Percentiles rank a stretch among this genome's conserved stretches.
Conservation (phyloP, 2,888 invertebrate genomes). For the Apamea crenata region DNA sequence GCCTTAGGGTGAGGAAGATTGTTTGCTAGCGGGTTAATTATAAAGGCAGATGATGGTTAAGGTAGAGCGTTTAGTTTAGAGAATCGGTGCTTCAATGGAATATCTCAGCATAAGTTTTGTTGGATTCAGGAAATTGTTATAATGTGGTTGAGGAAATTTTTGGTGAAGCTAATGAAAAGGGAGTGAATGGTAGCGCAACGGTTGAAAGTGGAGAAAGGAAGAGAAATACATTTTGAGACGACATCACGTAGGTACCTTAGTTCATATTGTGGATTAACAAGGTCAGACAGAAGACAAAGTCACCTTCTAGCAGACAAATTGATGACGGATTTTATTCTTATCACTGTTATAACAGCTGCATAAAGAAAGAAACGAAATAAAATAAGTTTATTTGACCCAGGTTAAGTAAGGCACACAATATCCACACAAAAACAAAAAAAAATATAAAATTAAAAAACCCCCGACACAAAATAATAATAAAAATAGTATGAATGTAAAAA, state of each 20-base stretch:
- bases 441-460: too few relatives aligned
- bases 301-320: background rate
- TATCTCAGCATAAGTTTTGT: background rate
- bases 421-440: too few relatives aligned
- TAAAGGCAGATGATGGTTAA: constrained; percentile 21
- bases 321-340: too few relatives aligned
- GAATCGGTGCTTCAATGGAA: background rate
- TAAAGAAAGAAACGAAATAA: background rate
- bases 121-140: background rate
- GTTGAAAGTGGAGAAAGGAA: too few relatives aligned
- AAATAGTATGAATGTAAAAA: too few relatives aligned
- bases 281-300: background rate
- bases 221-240: too few relatives aligned
- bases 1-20: constrained; percentile 22
- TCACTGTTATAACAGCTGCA: background rate
- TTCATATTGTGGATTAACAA: too few relatives aligned
- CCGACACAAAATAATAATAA: too few relatives aligned
- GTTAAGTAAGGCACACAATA: background rate
- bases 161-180: background rate
- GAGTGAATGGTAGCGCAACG: too few relatives aligned
- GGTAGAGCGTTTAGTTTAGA: background rate
- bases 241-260: too few relatives aligned
- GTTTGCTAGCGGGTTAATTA: constrained; percentile 41
- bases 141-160: background rate
- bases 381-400: background rate